Evolutionary conservation across 2,888 invertebrate species (phyloP).

Genomic region (Leptopterna dolabrata): DNA sequence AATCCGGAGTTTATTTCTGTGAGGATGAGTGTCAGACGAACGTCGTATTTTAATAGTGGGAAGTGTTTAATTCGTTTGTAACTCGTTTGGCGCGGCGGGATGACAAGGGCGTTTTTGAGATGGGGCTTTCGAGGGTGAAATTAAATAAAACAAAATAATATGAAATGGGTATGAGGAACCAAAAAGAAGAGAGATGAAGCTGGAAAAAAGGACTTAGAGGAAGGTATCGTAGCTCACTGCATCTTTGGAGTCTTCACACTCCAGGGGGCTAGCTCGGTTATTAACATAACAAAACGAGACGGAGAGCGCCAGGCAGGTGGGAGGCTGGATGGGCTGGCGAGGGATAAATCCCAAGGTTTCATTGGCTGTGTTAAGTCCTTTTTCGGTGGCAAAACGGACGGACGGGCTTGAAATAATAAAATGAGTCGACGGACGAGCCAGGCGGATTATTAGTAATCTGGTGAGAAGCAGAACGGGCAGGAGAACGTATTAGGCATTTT

Average conservation of each 20-base stretch:
- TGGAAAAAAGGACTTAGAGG: background rate
- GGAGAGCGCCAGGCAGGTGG: background rate
- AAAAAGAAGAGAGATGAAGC: background rate
- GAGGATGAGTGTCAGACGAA: slow-evolving; percentile 27
- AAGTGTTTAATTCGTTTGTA: slow-evolving; percentile 42
- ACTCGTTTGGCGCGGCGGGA: slow-evolving; percentile 34
- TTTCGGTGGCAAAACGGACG: slow-evolving; percentile 3
- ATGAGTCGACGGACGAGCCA: background rate
- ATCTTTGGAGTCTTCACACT: background rate
- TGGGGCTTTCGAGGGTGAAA: slow-evolving; percentile 15
- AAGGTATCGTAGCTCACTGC: background rate
- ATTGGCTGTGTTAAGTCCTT: background rate
- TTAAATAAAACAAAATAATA: slow-evolving; percentile 31
- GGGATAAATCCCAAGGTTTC: background rate
- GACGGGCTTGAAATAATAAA: background rate
- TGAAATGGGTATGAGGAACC: background rate
- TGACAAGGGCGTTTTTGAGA: slow-evolving; percentile 21
- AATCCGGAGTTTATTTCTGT: slow-evolving; percentile 7
- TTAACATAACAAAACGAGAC: slow-evolving; percentile 3
- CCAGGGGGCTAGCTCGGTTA: background rate
- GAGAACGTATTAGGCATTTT: no score
- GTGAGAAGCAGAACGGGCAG: no score
- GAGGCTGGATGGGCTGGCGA: background rate
- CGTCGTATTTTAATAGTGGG: slow-evolving; percentile 20
- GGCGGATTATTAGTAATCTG: background rate